Percentiles rank a stretch among this genome's conserved stretches.
These are phyloP conservation scores for Ancistrus triradiatus DNA, from an alignment of 2,113 vertebrate species.

Conservation along the genomic window DNA sequence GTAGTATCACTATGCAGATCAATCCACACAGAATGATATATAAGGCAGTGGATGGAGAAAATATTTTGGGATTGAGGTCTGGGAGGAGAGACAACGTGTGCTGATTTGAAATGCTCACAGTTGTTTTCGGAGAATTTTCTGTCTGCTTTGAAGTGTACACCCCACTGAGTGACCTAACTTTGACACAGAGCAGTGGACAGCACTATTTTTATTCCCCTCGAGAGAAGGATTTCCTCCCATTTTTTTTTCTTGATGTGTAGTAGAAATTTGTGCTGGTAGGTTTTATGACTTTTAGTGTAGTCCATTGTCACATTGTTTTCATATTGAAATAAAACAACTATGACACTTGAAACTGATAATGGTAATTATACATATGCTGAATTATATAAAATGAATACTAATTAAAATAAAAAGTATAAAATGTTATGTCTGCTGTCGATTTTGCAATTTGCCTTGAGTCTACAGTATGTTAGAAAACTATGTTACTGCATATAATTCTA, in stretches of 20 bases:
- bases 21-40: background rate
- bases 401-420: too few species aligned
- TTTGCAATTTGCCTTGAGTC: too few species aligned
- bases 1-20: too few species aligned
- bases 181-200: conserved; percentile 69
- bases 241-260: conserved; percentile 18
- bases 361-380: too few species aligned
- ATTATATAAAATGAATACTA: too few species aligned
- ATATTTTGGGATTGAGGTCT: conserved; percentile 45
- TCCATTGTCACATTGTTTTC: too few species aligned
- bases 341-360: too few species aligned
- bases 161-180: conserved; percentile 71
- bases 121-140: conserved; percentile 76
- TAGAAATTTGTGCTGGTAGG: background rate
- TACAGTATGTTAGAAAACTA: too few species aligned
- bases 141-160: conserved; percentile 75
- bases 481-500: too few species aligned
- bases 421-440: too few species aligned
- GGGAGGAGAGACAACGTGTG: conserved; percentile 62
- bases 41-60: background rate
- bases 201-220: conserved; percentile 71
- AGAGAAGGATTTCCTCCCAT: conserved; percentile 62
- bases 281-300: too few species aligned
- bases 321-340: too few species aligned
- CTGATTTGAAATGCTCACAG: conserved; percentile 71